Evolutionary conservation across 2,113 vertebrate genomes (phyloP), one percentile per base, ranked within the genome.

Genomic region (Aspiorhynchus laticeps): DNA sequence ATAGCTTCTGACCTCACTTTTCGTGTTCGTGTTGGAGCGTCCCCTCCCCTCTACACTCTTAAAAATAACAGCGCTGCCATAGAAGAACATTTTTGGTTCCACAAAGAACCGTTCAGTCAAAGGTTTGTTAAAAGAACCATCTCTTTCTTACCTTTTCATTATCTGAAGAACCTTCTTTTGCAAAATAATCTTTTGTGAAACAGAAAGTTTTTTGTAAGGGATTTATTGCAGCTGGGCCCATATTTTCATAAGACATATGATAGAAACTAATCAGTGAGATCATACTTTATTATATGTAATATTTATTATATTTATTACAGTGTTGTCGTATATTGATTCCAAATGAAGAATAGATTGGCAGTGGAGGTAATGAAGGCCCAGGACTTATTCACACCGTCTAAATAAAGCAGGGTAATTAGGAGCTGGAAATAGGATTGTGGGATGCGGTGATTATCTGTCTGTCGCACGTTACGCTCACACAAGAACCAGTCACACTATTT

Each of bases 391-490:
- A 86, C 69, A 67, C 75, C 11, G 26, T 86, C 83, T 87, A 89
- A 89, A 91, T 87, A 85, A 85, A 87, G 86, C 82, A 81, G 85
- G 51, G 63, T 87, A 90, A 91, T 91, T 85, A 88, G 61, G 56
- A 46, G 48, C 73, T 86, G 80, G 24, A 90, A 88, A 88, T 87
- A 88, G 88, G 83, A 87, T 87, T 86, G 28, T 59, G 74, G 15
- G 78, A 83, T 83, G 83, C 31, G 51, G 14, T 85, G 85, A 85
- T 85, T 84, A 87, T 74, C 74, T 84, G 24, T 69, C 87, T 26
- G 38, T 65, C 10, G 24, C 10, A 28, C 5, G 38, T 31, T 83
- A 67, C 56, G 31, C 80, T 56, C 67, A 51, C 17, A 59, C 81
- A 53, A 69, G 69, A 77, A 69, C 26, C 82, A 85, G 33, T 41